These are phyloP conservation scores for Propithecus perrieri DNA, from an alignment of 2,797 vertebrate species.

Conservation along the genomic window DNA sequence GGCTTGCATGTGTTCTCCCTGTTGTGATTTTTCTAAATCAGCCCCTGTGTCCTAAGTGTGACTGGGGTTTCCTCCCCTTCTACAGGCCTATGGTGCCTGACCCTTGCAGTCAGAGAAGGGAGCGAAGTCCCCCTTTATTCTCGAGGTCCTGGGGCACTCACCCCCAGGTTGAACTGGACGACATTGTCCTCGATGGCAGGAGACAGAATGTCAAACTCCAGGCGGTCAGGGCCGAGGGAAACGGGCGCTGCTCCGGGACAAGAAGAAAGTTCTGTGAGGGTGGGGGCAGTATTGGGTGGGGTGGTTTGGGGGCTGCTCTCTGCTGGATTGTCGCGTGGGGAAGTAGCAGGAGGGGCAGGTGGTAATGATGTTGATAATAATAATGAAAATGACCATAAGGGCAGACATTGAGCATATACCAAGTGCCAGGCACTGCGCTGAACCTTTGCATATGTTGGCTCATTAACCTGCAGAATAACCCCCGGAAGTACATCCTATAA, in stretches of 20 bases:
- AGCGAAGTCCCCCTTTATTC: background rate
- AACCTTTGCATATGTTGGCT: background rate
- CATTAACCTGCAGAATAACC: background rate
- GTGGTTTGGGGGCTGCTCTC: background rate
- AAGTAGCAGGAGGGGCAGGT: background rate
- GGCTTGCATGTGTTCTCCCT: background rate
- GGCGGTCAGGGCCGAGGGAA: background rate
- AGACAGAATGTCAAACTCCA: slow-evolving; percentile 64
- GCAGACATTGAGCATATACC: background rate
- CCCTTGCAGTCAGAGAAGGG: background rate
- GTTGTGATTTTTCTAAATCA: background rate
- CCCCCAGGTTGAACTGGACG: slow-evolving; percentile 63
- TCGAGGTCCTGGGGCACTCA: slow-evolving; percentile 45
- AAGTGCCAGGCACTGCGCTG: background rate
- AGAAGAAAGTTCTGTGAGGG: slow-evolving; percentile 32
- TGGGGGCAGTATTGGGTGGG: background rate
- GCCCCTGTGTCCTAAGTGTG: rapidly evolving
- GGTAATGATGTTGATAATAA: background rate
- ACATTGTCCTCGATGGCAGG: background rate
- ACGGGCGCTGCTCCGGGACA: slow-evolving; percentile 20
- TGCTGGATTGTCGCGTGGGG: background rate
- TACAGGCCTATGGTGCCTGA: background rate
- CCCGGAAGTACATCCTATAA: background rate
- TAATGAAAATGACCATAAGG: background rate
- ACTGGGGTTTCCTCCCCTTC: background rate